Conservation (phyloP, 92 coral and sea anemone species). For the Pocillopora meandrina region DNA sequence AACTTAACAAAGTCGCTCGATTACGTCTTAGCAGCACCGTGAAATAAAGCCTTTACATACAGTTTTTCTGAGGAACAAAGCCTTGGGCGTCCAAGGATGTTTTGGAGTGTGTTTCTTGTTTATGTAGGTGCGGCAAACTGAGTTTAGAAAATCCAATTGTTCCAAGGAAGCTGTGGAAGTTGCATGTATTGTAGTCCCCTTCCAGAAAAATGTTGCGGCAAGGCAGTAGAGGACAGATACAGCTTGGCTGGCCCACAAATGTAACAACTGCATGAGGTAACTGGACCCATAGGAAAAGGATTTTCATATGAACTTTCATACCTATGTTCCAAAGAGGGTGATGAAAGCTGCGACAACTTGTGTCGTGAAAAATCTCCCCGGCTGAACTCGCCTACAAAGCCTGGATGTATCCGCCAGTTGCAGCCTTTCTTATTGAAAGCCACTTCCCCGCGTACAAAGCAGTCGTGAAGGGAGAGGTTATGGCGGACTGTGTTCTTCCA, state of each 20-base stretch:
- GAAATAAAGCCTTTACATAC: neutral
- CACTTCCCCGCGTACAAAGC: slow-evolving; percentile 27
- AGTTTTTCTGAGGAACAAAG: neutral
- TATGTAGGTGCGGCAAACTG: neutral
- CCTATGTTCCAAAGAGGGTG: neutral
- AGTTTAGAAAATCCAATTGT: slow-evolving; percentile 12
- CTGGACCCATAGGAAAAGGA: neutral
- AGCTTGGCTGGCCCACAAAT: slow-evolving; percentile 5
- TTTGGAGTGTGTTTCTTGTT: neutral
- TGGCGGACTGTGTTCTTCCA: slow-evolving; percentile 44
- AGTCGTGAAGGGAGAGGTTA: slow-evolving; percentile 31
- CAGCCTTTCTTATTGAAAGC: slow-evolving; percentile 5
- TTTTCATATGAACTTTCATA: neutral
- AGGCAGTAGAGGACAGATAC: neutral
- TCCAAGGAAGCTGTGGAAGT: slow-evolving; percentile 7
- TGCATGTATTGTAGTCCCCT: slow-evolving; percentile 2
- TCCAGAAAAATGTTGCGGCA: neutral
- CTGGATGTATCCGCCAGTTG: slow-evolving; percentile 27
- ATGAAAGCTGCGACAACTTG: slow-evolving; percentile 1
- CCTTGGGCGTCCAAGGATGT: neutral
- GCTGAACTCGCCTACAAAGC: slow-evolving; percentile 16
- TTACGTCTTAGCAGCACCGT: neutral
- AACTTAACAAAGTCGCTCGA: too few relatives aligned
- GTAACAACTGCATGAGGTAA: neutral
- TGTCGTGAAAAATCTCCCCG: slow-evolving; percentile 30